phyloP scores from a whole-genome alignment of 2,113 vertebrate genomes.

The Indicator maculatus region DNA sequence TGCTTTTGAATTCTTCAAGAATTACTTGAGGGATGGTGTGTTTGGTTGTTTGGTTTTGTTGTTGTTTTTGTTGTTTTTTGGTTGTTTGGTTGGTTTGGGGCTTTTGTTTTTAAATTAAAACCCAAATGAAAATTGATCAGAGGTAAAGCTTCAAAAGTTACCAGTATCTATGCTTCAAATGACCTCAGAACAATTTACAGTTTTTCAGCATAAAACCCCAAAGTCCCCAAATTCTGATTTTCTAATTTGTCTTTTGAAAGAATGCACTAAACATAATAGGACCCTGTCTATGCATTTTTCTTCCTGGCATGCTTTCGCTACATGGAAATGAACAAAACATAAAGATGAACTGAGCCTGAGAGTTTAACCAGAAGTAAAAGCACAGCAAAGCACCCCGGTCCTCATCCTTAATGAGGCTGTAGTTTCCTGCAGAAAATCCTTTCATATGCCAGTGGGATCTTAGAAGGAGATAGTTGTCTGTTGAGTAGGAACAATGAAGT shows the following conservation, averaged over 20 bases:
- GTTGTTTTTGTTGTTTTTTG: not conserved
- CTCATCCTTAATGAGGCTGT: not conserved
- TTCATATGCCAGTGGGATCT: not conserved
- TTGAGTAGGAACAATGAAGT: constrained; percentile 14
- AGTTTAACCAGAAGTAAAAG: not conserved
- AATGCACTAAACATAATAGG: not conserved
- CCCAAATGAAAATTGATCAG: not conserved
- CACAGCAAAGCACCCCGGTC: not conserved
- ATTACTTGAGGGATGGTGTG: not conserved
- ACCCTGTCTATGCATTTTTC: not conserved
- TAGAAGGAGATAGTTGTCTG: constrained; percentile 1
- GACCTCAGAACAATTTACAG: not conserved
- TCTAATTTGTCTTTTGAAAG: not conserved
- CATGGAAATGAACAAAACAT: not conserved
- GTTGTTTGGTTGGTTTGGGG: not conserved
- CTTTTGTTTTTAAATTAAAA: not conserved
- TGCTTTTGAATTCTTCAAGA: not conserved
- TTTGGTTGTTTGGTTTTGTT: not conserved
- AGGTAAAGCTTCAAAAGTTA: not conserved
- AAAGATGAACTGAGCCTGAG: not conserved
- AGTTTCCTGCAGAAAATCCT: constrained; percentile 5
- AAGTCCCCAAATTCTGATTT: not conserved
- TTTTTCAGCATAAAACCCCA: not conserved
- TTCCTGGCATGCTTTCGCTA: not conserved
- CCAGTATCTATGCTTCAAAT: not conserved